Evolutionary conservation across 2,113 vertebrate genomes (phyloP), one percentile per base, ranked within the genome.

Genomic region (Ammodytes dubius): DNA sequence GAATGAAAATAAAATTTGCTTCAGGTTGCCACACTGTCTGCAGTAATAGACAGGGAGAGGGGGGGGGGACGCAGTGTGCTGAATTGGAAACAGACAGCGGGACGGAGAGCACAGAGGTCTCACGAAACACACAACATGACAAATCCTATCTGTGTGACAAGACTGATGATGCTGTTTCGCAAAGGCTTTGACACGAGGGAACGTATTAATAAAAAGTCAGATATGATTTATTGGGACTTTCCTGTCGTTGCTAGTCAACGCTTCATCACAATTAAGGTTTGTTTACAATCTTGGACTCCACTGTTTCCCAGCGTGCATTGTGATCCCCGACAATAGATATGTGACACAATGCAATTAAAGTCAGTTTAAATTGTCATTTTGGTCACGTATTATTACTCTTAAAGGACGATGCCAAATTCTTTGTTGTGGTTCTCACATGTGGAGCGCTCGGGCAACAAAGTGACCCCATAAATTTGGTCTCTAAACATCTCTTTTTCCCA

Each of bases 11-110:
- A 84, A 65, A 58, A 65, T 79, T 73, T 85, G 77, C 68, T 88
- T 88, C 79, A 88, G 79, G 87, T 91, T 92, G 84, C 91, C 89
- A 87, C 84, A 83, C 57, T 84, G 83, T 88, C 81, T 93, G 84
- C 83, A 81, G 74, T 83, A 88, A 92, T 74, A 81, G 78, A 74
- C 76, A 75, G 66, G 84, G 89, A 70, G 83, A 70, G 72, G 66
- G 66, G 83, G 79, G 66, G 84, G 89, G 72, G 83, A 70, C 74
- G 66, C 69, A 85, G 79, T 50, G 70, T 49, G 40, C 73, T 71
- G 77, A 84, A 93, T 91, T 89, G 46, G 86, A 93, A 92, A 79
- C 90, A 92, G 87, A 90, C 79, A 60, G 59, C 9, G 46, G 45
- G 80, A 77, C 81, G 10, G 77, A 85, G 65, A 70, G 85, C 85